phyloP scores from a whole-genome alignment of 2,888 invertebrate genomes.

The Bembecia ichneumoniformis region DNA sequence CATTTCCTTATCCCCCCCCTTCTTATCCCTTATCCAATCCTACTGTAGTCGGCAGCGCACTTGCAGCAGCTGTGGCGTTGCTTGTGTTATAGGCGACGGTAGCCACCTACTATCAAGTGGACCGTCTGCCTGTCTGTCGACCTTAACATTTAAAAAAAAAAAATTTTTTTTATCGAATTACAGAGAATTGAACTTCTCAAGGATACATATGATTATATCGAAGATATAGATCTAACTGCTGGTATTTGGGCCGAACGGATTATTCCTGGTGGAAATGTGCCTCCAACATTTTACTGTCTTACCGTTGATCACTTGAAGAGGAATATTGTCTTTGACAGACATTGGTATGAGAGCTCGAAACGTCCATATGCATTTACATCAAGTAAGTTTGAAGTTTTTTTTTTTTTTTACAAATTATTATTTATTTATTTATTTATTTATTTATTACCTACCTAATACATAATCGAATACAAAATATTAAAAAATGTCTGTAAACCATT shows the following conservation, averaged over 20 bases:
- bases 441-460: too few relatives aligned
- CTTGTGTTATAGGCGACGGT: not conserved
- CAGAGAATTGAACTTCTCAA: constrained; percentile 38
- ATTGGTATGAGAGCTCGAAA: constrained; percentile 73
- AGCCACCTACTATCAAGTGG: not conserved
- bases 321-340: constrained; percentile 83
- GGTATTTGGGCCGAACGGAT: constrained; percentile 87
- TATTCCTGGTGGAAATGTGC: constrained; percentile 84
- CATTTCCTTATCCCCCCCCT: too few relatives aligned
- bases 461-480: too few relatives aligned
- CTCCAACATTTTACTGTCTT: constrained; percentile 90
- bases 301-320: constrained; percentile 89
- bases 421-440: too few relatives aligned
- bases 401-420: not conserved
- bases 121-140: too few relatives aligned
- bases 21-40: too few relatives aligned
- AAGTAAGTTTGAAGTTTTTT: constrained; percentile 14
- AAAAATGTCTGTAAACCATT: too few relatives aligned
- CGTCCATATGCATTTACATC: constrained; percentile 30
- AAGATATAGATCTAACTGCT: constrained; percentile 89
- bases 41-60: too few relatives aligned
- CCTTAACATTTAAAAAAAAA: not conserved
- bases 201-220: constrained; percentile 67
- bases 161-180: constrained; percentile 5
- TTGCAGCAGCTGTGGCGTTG: too few relatives aligned